phyloP scores from a whole-genome alignment of 1,140 invertebrate species.

The Drosophila sucinea region DNA sequence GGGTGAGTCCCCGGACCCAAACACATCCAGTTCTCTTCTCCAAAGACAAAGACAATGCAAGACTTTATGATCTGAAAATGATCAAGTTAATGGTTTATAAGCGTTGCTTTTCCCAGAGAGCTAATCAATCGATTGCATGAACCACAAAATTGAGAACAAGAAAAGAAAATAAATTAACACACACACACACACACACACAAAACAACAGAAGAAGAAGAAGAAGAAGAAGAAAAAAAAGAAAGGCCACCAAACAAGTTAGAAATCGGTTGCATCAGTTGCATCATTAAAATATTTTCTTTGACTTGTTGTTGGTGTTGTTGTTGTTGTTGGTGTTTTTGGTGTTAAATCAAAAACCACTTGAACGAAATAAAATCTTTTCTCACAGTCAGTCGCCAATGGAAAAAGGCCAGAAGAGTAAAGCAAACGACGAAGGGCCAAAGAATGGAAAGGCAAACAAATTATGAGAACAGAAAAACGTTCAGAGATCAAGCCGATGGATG shows the following conservation, averaged over 20 bases:
- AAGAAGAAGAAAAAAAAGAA: conserved; percentile 31
- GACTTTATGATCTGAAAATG: conserved; percentile 36
- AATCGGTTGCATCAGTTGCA: conserved; percentile 74
- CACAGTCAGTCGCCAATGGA: conserved; percentile 52
- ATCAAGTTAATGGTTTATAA: conserved; percentile 21
- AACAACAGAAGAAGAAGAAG: conserved; percentile 28
- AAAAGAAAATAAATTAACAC: conserved; percentile 7
- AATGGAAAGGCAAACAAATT: conserved; percentile 64
- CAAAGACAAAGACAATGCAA: not conserved
- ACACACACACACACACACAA: conserved; percentile 7
- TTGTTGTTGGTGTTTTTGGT: conserved; percentile 56
- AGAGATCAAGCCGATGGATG: conserved; percentile 53
- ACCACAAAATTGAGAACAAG: conserved; percentile 54
- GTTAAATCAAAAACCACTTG: conserved; percentile 81
- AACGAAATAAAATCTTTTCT: conserved; percentile 80
- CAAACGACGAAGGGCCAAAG: not conserved
- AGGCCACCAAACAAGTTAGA: conserved; percentile 75
- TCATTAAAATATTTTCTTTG: conserved; percentile 78
- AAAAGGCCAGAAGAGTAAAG: conserved; percentile 12
- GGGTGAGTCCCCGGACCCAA: conserved; percentile 16
- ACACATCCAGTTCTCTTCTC: not conserved
- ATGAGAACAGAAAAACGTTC: conserved; percentile 69
- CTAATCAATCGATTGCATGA: conserved; percentile 69
- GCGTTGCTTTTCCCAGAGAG: conserved; percentile 38
- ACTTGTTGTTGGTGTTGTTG: conserved; percentile 30